A percentile compares a stretch with the other conserved stretches of the same genome.
phyloP scores from a whole-genome alignment of 2,113 vertebrate genomes.

The Oncorhynchus mykiss region DNA sequence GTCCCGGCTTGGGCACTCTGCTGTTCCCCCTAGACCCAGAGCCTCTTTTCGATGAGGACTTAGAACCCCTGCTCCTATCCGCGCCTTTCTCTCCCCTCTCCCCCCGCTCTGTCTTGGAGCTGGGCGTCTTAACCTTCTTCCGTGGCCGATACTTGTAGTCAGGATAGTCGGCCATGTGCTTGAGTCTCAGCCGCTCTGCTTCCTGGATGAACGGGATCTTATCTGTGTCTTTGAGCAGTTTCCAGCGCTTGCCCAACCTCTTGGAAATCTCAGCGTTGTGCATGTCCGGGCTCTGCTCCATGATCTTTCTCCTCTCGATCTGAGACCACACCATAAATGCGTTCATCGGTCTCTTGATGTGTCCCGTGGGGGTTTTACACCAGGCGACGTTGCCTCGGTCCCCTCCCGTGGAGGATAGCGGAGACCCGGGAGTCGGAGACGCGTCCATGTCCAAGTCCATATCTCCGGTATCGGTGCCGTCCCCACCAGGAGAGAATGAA shows the following conservation, averaged over 20 bases:
- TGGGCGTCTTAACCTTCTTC: slow-evolving; percentile 93
- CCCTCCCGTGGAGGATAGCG: slow-evolving; percentile 86
- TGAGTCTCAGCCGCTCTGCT: slow-evolving; percentile 94
- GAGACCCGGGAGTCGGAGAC: slow-evolving; percentile 89
- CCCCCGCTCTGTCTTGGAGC: slow-evolving; percentile 70
- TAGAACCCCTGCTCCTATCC: slow-evolving; percentile 57
- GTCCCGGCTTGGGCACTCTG: slow-evolving; percentile 76
- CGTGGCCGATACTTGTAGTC: slow-evolving; percentile 98
- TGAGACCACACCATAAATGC: slow-evolving; percentile 97
- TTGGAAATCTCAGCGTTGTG: slow-evolving; percentile 99
- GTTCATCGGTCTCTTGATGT: slow-evolving; percentile 95
- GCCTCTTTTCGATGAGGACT: slow-evolving; percentile 74
- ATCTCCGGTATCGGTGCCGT: slow-evolving; percentile 90
- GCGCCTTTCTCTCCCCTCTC: slow-evolving; percentile 83
- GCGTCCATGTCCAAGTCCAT: slow-evolving; percentile 93
- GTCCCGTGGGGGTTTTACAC: slow-evolving; percentile 96
- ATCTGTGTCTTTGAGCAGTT: slow-evolving; percentile 94
- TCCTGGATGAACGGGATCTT: slow-evolving; percentile 98
- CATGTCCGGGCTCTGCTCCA: slow-evolving; percentile 98
- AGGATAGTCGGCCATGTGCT: slow-evolving; percentile 99
- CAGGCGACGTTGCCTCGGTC: slow-evolving; percentile 90
- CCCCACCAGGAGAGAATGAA: slow-evolving; percentile 83
- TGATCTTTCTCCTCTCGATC: slow-evolving; percentile 94
- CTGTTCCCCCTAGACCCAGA: slow-evolving; percentile 72
- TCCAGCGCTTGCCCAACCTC: slow-evolving; percentile 94